Evolutionary conservation across 2,888 invertebrate species (phyloP).

Genomic region (Colostygia pectinataria): DNA sequence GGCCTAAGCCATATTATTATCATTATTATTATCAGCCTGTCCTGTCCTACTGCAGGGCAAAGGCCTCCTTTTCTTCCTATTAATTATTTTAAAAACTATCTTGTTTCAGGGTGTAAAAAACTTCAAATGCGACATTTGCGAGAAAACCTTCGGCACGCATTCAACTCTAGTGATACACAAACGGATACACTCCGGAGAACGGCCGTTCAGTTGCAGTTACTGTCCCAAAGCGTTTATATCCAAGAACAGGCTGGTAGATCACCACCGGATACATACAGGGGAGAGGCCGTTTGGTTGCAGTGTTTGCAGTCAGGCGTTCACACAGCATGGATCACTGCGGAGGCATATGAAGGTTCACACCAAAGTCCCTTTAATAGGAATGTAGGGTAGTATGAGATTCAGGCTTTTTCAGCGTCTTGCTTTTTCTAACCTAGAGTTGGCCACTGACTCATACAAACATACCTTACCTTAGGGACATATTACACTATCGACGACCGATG

Average conservation of each 20-base stretch:
- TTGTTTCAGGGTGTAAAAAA: conserved; percentile 58
- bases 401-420: too few species aligned
- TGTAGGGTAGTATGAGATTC: too few species aligned
- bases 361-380: conserved; percentile 35
- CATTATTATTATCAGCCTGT: too few species aligned
- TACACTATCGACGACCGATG: too few species aligned
- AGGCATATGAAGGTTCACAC: conserved; percentile 74
- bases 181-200: conserved; percentile 71
- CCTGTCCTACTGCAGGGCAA: too few species aligned
- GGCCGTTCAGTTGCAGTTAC: conserved; percentile 60
- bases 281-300: conserved; percentile 69
- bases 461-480: too few species aligned
- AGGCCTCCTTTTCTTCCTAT: too few species aligned
- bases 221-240: conserved; percentile 68
- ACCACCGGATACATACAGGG: conserved; percentile 70
- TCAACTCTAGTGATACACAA: conserved; percentile 64
- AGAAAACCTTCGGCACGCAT: conserved; percentile 59
- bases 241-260: conserved; percentile 63
- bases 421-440: too few species aligned
- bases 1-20: not conserved
- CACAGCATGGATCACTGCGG: conserved; percentile 69
- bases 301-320: conserved; percentile 68
- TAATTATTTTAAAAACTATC: too few species aligned
- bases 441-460: too few species aligned
- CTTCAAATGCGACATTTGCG: conserved; percentile 68